A percentile compares a stretch with the other conserved stretches of the same genome.
phyloP scores from a whole-genome alignment of 2,113 vertebrate species.

The Gallinago jamesoni region DNA sequence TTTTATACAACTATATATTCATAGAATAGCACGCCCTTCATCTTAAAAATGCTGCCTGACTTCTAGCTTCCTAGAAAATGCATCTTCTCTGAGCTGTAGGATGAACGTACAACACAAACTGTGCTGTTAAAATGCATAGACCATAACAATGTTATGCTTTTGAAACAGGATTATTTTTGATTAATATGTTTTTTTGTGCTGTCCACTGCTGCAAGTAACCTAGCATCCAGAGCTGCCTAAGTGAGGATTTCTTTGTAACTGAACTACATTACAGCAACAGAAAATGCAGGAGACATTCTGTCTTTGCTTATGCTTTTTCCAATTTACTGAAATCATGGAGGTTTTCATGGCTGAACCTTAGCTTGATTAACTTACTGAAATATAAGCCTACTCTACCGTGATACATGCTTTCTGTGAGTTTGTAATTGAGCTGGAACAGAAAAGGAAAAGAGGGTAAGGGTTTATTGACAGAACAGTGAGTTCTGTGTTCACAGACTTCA shows the following conservation, averaged over 20 bases:
- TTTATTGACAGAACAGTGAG: not conserved
- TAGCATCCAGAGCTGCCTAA: not conserved
- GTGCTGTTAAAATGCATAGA: not conserved
- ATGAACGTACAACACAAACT: not conserved
- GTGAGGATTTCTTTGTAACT: not conserved
- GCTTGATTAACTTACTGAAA: not conserved
- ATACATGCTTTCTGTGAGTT: not conserved
- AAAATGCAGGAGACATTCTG: not conserved
- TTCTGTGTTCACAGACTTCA: not conserved
- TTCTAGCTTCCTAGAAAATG: not conserved
- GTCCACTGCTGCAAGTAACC: not conserved
- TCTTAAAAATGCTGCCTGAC: not conserved
- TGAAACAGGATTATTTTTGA: not conserved
- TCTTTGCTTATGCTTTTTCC: not conserved
- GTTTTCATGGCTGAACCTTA: not conserved
- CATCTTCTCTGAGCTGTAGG: rapidly evolving
- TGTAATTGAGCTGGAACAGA: not conserved
- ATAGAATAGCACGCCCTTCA: not conserved
- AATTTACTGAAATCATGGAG: not conserved
- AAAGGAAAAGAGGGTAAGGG: not conserved
- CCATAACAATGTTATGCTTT: not conserved
- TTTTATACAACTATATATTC: not conserved
- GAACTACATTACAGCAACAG: not conserved
- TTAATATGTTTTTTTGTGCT: not conserved
- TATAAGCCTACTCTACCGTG: not conserved